A percentile compares a stretch with the other conserved stretches of the same genome.
These are phyloP conservation scores for Brachionus koreanus DNA, from an alignment of 1,140 invertebrate species.

Conservation along the genomic window DNA sequence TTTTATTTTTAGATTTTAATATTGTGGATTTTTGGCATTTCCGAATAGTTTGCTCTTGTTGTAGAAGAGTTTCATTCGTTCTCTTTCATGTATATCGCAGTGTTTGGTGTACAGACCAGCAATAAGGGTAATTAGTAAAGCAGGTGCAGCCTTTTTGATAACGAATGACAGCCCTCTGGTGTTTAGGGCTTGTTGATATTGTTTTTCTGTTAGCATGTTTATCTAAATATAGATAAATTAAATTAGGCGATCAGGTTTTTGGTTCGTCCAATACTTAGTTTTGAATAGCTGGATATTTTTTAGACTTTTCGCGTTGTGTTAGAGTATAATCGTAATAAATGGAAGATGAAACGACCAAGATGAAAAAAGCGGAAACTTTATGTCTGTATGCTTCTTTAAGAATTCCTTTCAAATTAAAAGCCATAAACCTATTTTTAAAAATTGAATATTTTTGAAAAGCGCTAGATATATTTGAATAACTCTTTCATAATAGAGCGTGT, in stretches of 20 bases:
- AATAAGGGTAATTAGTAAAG: not conserved
- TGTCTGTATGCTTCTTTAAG: conserved; percentile 20
- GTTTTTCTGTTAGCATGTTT: conserved; percentile 24
- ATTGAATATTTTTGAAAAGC: not conserved
- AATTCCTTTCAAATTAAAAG: not conserved
- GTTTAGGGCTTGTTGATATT: conserved; percentile 13
- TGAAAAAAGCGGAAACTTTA: conserved; percentile 33
- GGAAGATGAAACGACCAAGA: conserved; percentile 20
- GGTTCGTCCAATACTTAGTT: not conserved
- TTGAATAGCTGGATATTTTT: not conserved
- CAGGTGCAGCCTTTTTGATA: not conserved
- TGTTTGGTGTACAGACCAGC: not conserved
- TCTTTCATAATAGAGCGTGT: not conserved
- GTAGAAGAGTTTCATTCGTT: conserved; percentile 15
- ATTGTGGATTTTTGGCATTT: conserved; percentile 11
- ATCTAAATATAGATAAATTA: conserved; percentile 16
- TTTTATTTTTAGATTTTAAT: not conserved
- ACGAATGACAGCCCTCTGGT: not conserved
- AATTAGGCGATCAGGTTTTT: not conserved
- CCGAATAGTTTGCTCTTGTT: conserved; percentile 42
- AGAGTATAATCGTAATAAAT: conserved; percentile 33
- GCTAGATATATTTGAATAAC: not conserved
- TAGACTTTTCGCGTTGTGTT: conserved; percentile 31
- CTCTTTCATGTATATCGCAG: conserved; percentile 26
- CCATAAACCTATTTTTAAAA: conserved; percentile 1